These are phyloP conservation scores for Serrognathus titanus DNA, from an alignment of 2,888 invertebrate species.

Conservation along the genomic window DNA sequence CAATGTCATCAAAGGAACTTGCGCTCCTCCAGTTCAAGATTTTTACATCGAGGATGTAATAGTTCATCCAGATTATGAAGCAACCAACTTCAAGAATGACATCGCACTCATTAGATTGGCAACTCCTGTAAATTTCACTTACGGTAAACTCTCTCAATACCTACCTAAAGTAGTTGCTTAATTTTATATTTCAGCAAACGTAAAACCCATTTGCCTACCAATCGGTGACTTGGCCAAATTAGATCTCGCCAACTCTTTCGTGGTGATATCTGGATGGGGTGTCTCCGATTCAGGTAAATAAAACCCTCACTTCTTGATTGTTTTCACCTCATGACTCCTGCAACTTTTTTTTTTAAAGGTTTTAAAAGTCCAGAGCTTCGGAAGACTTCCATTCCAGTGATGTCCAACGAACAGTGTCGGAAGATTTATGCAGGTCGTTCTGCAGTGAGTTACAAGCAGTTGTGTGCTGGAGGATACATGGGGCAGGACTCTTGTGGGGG, in stretches of 20 bases:
- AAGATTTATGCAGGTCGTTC: conserved; percentile 32
- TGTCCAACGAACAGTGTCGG: conserved; percentile 40
- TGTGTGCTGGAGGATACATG: conserved; percentile 64
- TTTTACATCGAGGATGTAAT: conserved; percentile 51
- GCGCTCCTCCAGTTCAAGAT: conserved; percentile 52
- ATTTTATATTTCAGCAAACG: conserved; percentile 38
- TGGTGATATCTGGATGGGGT: conserved; percentile 72
- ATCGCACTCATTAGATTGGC: conserved; percentile 54
- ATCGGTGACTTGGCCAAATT: conserved; percentile 36
- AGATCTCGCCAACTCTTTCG: conserved; percentile 52
- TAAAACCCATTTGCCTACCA: conserved; percentile 52
- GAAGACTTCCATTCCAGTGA: conserved; percentile 47
- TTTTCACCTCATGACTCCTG: too few species aligned
- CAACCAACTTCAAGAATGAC: conserved; percentile 54
- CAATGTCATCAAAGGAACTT: conserved; percentile 37
- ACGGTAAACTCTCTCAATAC: conserved; percentile 26
- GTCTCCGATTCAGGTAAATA: conserved; percentile 58
- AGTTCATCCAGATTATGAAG: conserved; percentile 55
- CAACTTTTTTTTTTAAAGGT: too few species aligned
- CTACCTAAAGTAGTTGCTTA: neutral
- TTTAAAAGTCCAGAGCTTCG: conserved; percentile 40
- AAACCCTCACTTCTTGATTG: too few species aligned
- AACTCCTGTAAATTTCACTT: conserved; percentile 21
- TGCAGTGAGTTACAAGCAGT: conserved; percentile 42
- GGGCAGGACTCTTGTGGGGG: conserved; percentile 64